Evolutionary conservation across 2,888 invertebrate genomes (phyloP), one percentile per base, ranked within the genome.

Genomic region (Spodoptera littoralis): DNA sequence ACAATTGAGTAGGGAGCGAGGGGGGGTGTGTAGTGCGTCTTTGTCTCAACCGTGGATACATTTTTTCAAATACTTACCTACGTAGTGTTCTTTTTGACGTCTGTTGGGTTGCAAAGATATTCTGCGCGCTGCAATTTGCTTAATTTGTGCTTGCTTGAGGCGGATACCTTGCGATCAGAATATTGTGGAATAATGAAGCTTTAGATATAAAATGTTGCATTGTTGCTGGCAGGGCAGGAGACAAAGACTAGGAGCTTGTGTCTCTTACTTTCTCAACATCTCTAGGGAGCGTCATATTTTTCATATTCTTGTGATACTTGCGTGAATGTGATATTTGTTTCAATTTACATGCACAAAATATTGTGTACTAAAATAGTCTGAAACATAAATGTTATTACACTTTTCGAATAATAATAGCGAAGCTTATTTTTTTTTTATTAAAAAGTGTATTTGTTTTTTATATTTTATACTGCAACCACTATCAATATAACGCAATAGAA

Each of bases 1-100:
- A 93, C 93, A 92, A 92, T 93, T 91, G 92, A 89, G 89, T 86
- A 81, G 87, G 87, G 86, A 81, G 87, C 87, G 86, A 81, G 87
- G 87, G 86, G 80, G 45, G 11, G 65, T 88, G 88, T 90, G 88
- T 85, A 87, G 86, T 84, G 87, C 83, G 83, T 84, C 76, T 84
- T 89, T 90, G 88, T 91, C 86, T 85, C 79, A 71, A 76, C 78
- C 70, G 80, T 79, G 80, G 81, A 81, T 81, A 81, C 83, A 83
- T 86, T 86, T 85, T 84, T 83, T 79, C 66, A 82, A 70, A 76
- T 71, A 44, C 11, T 51, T 48, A 36, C 36, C 36, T 36, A 27
- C 27, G 27, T 27, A 55, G 67, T 80, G 85, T 83, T 84, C 89
- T 88, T 89, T 90, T 88, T 83, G 77, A 76, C 66, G 67, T 85